Evolutionary conservation across 2,888 invertebrate genomes (phyloP), one percentile per base, ranked within the genome.

Genomic region (Strigamia crassipes): DNA sequence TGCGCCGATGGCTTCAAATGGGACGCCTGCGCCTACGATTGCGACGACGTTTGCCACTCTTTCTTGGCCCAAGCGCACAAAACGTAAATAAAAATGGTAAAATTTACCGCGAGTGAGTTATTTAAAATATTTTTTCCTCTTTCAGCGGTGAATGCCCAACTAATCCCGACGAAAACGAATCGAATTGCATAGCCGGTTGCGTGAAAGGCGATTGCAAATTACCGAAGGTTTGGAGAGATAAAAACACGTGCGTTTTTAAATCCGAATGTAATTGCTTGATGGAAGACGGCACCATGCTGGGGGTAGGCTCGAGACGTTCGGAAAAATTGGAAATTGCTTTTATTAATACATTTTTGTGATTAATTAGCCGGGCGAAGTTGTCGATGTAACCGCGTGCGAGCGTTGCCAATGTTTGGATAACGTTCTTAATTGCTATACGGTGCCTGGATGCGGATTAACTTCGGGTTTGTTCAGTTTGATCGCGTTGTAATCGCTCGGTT

Each of bases 351-450:
- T 21, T 66, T 15, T 66, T 23, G 21, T 66, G 51, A 18, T 12
- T 1, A 51, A 8, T 66, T 88, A 94, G 92, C 94, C 96, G 0
- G 93, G 93, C 21, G 91, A 91, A 81, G 90, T 92, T 0, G 87
- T 91, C 2, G 85, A 88, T 15, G 91, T 91, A 85, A 89, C 89
- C 0, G 91, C 91, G 0, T 94, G 94, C 86, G 91, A 92, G 85
- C 90, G 91, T 15, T 96, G 96, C 86, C 95, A 95, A 85, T 96
- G 96, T 85, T 89, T 94, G 9, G 91, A 93, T 86, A 95, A 96
- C 88, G 90, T 90, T 27, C 91, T 93, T 83, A 90, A 91, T 78
- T 96, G 96, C 86, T 9, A 21, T 10, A 27, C 34, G 12, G 21
- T 6, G 18, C 13, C 56, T 18, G 80, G 61, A 56, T 80, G 80